These are phyloP conservation scores for Scolopax mira DNA, from an alignment of 2,113 vertebrate genomes.

Conservation along the genomic window DNA sequence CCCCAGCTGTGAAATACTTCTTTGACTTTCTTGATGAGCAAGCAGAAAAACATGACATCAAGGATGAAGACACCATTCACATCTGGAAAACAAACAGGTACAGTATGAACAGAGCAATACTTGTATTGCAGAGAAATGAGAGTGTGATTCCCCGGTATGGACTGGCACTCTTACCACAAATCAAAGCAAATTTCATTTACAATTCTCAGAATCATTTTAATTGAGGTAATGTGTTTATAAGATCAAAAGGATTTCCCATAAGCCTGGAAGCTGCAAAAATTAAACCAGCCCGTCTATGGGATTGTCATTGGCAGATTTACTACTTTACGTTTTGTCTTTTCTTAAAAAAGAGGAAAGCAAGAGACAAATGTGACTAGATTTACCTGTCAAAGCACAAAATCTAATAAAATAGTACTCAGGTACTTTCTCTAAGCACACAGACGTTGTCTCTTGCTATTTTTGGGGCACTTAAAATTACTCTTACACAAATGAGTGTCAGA, in stretches of 20 bases:
- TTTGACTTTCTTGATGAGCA: conserved; percentile 98
- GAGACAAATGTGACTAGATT: background rate
- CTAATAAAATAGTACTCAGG: background rate
- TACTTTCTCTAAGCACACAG: background rate
- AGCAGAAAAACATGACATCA: conserved; percentile 91
- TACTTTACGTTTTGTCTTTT: background rate
- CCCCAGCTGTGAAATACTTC: conserved; percentile 97
- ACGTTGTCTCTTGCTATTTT: background rate
- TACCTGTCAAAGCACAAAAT: background rate
- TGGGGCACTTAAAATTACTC: background rate
- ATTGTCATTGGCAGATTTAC: background rate
- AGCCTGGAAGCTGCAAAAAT: background rate
- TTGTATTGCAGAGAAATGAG: background rate
- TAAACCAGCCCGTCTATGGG: background rate
- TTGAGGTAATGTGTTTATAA: background rate
- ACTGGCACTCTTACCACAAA: background rate
- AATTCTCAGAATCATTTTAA: background rate
- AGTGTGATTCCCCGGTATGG: background rate
- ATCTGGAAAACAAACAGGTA: conserved; percentile 99
- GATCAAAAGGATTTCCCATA: background rate
- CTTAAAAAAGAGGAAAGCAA: background rate
- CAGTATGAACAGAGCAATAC: background rate
- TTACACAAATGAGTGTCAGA: too few relatives aligned
- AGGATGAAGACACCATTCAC: conserved; percentile 96
- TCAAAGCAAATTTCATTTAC: background rate